Evolutionary conservation across 1,140 invertebrate species (phyloP), one percentile per base, ranked within the genome.

Genomic region (Colletes latitarsis): DNA sequence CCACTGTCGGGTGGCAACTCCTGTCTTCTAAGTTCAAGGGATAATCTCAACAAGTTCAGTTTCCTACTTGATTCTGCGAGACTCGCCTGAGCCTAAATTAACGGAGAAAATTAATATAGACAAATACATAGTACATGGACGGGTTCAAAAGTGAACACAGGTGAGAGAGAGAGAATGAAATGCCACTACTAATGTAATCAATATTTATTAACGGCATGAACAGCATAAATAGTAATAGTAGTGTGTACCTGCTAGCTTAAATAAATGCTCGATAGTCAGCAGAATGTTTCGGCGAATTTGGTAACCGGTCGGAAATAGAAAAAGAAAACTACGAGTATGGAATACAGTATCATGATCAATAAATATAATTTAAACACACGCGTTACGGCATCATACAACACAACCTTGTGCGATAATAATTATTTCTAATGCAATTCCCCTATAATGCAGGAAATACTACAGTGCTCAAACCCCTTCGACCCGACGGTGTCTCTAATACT

Each of bases 61-160:
- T 99, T 99, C 91, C 98, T 96, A 90, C 97, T 98, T 57, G 98
- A 99, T 92, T 99, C 98, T 74, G 96, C 95, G 80, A 99, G 95
- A 92, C 96, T 98, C 76, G 96, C 95, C 94, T 99, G 98, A 79
- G 98, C 98, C 97, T 98, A 89, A 49, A 91, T 90, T 73, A 2
- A 85, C 82, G 69, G 9, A 70, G 43, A 68, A 80, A 53, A 58
- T 72, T 71, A 30, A 30, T 30, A 6, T 19, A 60, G 46, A 43
- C 46, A 55, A 5, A 10, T 6, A n/a, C 1, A 19, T 10, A 43
- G 0, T 14, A 0, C 21, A 12, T 15, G 17, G 9, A 15, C 10
- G 30, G 17, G 0, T 14, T 6, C 6, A 49, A 2, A 4, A 10
- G 1, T 30, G 14, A 9, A 4, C 15, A 52, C 4, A 3, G 12